phyloP scores from a whole-genome alignment of 1,140 invertebrate species.

The Megalopta genalis region DNA sequence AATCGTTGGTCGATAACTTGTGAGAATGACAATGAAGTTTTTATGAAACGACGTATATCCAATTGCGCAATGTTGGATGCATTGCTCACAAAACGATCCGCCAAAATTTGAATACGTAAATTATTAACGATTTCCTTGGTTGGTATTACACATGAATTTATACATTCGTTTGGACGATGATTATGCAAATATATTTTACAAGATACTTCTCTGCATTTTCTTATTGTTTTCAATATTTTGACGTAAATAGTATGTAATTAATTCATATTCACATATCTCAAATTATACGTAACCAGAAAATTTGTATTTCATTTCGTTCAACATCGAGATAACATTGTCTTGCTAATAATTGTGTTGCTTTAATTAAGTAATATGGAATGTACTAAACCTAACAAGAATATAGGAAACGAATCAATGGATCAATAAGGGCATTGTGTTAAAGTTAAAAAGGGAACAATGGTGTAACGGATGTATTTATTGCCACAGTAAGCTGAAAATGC shows the following conservation, averaged over 20 bases:
- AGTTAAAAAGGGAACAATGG: background rate
- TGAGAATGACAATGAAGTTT: background rate
- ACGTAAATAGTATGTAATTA: background rate
- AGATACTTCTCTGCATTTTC: background rate
- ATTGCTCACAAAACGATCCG: background rate
- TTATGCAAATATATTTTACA: background rate
- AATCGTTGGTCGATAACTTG: background rate
- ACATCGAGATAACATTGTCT: background rate
- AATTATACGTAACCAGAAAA: background rate
- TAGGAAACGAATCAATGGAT: background rate
- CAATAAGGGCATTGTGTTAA: background rate
- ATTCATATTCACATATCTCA: background rate
- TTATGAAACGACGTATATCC: background rate
- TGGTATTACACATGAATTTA: too few relatives aligned
- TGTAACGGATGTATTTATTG: slow-evolving; percentile 67
- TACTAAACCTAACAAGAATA: background rate
- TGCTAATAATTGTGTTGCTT: slow-evolving; percentile 5
- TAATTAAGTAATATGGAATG: background rate
- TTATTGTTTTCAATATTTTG: background rate
- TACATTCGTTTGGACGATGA: background rate
- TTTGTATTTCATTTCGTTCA: slow-evolving; percentile 10
- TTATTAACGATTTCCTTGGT: background rate
- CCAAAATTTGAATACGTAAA: slow-evolving; percentile 13
- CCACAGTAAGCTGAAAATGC: slow-evolving; percentile 79
- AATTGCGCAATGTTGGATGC: slow-evolving; percentile 1